These are phyloP conservation scores for Onychostruthus taczanowskii DNA, from an alignment of 2,113 vertebrate species.

Conservation along the genomic window DNA sequence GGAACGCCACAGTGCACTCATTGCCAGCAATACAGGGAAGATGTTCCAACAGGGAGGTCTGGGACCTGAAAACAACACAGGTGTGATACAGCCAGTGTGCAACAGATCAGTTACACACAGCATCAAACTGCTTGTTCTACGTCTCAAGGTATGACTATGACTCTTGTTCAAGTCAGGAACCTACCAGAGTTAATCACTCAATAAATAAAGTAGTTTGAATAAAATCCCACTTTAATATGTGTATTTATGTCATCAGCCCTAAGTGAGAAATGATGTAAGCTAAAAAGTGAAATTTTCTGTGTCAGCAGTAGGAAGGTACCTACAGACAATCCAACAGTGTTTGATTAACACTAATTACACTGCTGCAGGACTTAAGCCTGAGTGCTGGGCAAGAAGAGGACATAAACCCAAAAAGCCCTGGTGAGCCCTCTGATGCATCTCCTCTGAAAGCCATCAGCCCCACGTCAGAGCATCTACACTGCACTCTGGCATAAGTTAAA, in stretches of 20 bases:
- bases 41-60: background rate
- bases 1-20: background rate
- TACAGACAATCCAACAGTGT: background rate
- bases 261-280: background rate
- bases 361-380: background rate
- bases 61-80: background rate
- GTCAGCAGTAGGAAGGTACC: background rate
- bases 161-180: background rate
- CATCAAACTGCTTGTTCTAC: background rate
- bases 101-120: too few relatives aligned
- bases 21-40: background rate
- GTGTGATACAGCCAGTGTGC: background rate
- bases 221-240: background rate
- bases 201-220: background rate
- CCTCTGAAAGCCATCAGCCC: background rate
- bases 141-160: background rate
- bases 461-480: background rate
- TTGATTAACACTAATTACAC: background rate
- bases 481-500: background rate
- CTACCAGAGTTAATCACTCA: background rate
- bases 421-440: background rate
- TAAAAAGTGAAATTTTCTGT: background rate
- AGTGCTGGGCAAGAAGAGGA: background rate
- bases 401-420: background rate
- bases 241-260: background rate